Base-by-base conservation (phyloP, 1,140 invertebrate species). In the Zophobas morio region DNA sequence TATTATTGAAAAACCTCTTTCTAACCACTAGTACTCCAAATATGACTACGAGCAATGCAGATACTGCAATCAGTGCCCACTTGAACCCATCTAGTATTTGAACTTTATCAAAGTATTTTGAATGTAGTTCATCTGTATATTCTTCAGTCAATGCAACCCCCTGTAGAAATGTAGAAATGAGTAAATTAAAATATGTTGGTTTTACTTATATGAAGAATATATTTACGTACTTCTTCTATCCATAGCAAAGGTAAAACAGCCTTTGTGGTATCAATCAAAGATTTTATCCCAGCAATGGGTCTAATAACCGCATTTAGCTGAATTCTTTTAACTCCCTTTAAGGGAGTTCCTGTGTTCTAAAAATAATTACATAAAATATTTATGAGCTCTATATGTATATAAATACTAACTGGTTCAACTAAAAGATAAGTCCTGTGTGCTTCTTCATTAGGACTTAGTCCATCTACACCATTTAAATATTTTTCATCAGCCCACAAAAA, bases 341-440 rank as follows among this genome's bases (percentile, higher is more conserved):
- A 36, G 8, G 56, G 56, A 60, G 75, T 71, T 36, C 75, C 75
- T 1, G 75, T 77, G 1, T 35, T 71, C 75, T 77, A 53, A 20
- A 37, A 37, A 60, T 20, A 20, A 20, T 20, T 20, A 20, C 20
- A 20, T 20, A 20, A 20, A 20, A 20, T 20, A 20, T 20, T 20
- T 20, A 20, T 20, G 20, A 20, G 6, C 36, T n/a, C 1, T 60
- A 20, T 60, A 35, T 33, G 34, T 6, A 40, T 57, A 4, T 70
- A 33, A 46, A 70, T 56, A 76, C 81, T 82, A 78, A 84, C 83
- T 6, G 82, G 82, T 60, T 84, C 82, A 51, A 84, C 33, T 33
- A 81, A 49, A 3, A 83, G 51, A 76, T 74, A 81, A 1, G 79
- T 77, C 4, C 32, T 63, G 79, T 84, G 82, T 35, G 77, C 79